phyloP scores from a whole-genome alignment of 2,888 invertebrate genomes.

The Tetragonisca angustula region DNA sequence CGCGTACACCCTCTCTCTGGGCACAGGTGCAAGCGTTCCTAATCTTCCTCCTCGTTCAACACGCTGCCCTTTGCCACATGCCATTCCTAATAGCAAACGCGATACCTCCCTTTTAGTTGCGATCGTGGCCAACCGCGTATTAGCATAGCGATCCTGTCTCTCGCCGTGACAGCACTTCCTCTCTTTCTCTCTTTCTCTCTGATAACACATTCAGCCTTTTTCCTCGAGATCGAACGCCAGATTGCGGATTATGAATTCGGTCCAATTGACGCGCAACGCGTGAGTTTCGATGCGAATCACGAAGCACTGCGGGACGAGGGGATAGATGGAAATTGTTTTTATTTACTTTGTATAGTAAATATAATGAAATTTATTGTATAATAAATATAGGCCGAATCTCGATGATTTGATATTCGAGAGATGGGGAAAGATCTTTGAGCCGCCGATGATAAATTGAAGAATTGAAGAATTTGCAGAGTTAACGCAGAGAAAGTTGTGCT shows the following conservation, averaged over 20 bases:
- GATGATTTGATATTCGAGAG: too few relatives aligned
- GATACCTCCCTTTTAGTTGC: conserved; percentile 24
- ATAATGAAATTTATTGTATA: too few relatives aligned
- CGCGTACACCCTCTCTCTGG: conserved; percentile 51
- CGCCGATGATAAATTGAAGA: too few relatives aligned
- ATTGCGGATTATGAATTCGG: conserved; percentile 34
- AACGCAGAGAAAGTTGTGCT: too few relatives aligned
- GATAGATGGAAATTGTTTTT: background rate
- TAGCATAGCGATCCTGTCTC: conserved; percentile 24
- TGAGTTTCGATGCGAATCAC: background rate
- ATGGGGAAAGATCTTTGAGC: too few relatives aligned
- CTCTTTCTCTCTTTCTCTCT: background rate
- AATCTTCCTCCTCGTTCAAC: conserved; percentile 64
- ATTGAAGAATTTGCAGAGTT: too few relatives aligned
- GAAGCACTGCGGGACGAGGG: background rate
- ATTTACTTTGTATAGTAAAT: background rate
- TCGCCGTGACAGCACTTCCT: conserved; percentile 4
- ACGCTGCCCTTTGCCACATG: conserved; percentile 52
- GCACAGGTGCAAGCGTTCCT: conserved; percentile 65
- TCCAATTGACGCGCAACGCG: conserved; percentile 3
- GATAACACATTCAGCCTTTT: conserved; percentile 31
- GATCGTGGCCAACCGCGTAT: conserved; percentile 19
- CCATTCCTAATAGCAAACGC: conserved; percentile 40
- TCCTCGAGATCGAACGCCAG: conserved; percentile 3
- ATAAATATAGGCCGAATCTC: too few relatives aligned